Evolutionary conservation across 2,113 vertebrate genomes (phyloP), one percentile per base, ranked within the genome.

Genomic region (Numenius arquata): DNA sequence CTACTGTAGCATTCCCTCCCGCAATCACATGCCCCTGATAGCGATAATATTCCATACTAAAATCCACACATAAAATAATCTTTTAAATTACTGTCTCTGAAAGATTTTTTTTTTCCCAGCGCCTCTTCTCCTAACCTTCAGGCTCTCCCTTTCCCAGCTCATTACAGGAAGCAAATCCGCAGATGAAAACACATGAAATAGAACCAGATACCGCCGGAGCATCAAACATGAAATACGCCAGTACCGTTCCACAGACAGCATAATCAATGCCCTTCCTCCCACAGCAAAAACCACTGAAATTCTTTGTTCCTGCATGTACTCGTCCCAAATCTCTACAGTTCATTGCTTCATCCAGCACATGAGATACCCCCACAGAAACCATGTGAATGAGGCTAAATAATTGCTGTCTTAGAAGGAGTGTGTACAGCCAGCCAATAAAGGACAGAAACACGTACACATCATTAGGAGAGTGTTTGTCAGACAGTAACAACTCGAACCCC

Each of bases 151-250:
- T 92, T 86, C 62, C 72, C 72, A 92, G 82, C 83, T 95, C 74
- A 58, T 91, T 93, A 88, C 58, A 78, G 73, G 89, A 93, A 92
- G 89, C 76, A 92, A 91, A 96, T 94, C 77, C 4, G 0, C 66
- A 95, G 81, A 91, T 76, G 84, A 83, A 94, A 96, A 94, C 19
- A 15, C 85, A 93, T 85, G 77, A 89, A 96, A 88, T 29, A 93
- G 80, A 92, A 93, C 22, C 58, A 93, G 93, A 79, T 63, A 87
- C 32, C 2, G 29, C 74, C 53, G 79, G 62, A 89, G 77, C 87
- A 89, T 95, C 93, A 93, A 93, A 94, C 73, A 61, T 61, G 40
- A 95, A 94, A 91, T 63, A 91, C 0, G 0, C 62, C 58, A 48
- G 77, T 30, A 30, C 61, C 0, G 0, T 58, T 89, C 53, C 66